A percentile compares a stretch with the other conserved stretches of the same genome.
Conservation (phyloP, 2,797 vertebrate species). For the Gymnoscopelus braueri region DNA sequence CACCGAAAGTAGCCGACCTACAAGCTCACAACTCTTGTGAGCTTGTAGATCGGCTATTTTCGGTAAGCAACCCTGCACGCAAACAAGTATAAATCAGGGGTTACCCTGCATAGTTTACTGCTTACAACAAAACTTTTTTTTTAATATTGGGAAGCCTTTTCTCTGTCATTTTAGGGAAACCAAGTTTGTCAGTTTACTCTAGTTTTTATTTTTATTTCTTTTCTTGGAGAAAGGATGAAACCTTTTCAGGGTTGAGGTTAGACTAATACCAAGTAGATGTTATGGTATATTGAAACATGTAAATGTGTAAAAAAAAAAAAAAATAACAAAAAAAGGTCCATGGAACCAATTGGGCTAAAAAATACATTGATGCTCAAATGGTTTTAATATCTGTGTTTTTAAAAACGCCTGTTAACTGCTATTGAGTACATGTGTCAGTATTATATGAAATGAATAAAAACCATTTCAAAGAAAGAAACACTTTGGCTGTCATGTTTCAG, state of each 20-base stretch:
- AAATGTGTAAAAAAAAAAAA: constrained; percentile 72
- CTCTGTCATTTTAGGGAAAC: constrained; percentile 32
- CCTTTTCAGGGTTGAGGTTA: constrained; percentile 73
- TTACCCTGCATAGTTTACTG: constrained; percentile 70
- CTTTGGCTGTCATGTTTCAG: constrained; percentile 15
- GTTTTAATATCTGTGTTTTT: constrained; percentile 89
- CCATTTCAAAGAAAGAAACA: constrained; percentile 71
- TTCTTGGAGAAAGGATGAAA: constrained; percentile 63
- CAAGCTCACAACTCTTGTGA: no score
- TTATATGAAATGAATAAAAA: constrained; percentile 87
- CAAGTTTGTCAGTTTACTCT: constrained; percentile 57
- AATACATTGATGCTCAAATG: constrained; percentile 75
- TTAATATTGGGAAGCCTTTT: constrained; percentile 46
- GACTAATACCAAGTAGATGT: constrained; percentile 83
- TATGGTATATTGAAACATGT: constrained; percentile 83
- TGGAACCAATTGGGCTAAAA: constrained; percentile 75
- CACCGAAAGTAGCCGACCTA: no score
- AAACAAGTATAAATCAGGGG: no score
- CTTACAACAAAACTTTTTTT: constrained; percentile 67
- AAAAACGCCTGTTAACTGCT: constrained; percentile 86
- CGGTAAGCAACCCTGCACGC: no score
- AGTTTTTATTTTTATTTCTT: constrained; percentile 55
- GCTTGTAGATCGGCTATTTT: no score
- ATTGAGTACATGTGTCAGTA: constrained; percentile 88
- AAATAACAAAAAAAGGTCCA: constrained; percentile 61